These are phyloP conservation scores for Mizuhopecten yessoensis DNA, from an alignment of 1,140 invertebrate species.

Conservation along the genomic window DNA sequence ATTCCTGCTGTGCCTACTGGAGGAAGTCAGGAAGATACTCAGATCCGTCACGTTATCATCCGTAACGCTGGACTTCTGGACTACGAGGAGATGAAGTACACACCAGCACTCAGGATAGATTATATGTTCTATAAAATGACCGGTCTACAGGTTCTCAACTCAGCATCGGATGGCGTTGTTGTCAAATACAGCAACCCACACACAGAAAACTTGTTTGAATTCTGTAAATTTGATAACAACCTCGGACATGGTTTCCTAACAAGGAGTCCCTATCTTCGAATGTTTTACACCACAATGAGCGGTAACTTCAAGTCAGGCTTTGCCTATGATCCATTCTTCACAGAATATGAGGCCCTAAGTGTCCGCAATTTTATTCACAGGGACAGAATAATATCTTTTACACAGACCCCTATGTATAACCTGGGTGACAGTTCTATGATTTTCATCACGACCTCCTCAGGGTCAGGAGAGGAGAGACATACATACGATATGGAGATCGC, in stretches of 20 bases:
- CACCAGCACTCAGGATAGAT: constrained; percentile 96
- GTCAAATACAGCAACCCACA: constrained; percentile 93
- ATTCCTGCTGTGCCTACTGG: constrained; percentile 74
- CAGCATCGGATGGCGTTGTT: constrained; percentile 90
- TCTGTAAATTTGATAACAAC: constrained; percentile 74
- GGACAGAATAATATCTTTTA: constrained; percentile 62
- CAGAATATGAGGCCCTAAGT: constrained; percentile 84
- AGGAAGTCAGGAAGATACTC: constrained; percentile 64
- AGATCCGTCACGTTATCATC: constrained; percentile 74
- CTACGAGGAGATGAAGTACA: constrained; percentile 94
- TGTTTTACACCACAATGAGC: constrained; percentile 73
- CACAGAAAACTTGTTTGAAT: constrained; percentile 78
- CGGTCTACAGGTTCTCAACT: constrained; percentile 65
- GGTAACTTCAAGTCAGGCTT: constrained; percentile 94
- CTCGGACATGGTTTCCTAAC: constrained; percentile 79
- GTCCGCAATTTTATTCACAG: constrained; percentile 77
- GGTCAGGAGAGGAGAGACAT: constrained; percentile 55
- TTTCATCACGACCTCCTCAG: constrained; percentile 66
- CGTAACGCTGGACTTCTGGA: constrained; percentile 93
- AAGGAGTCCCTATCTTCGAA: constrained; percentile 72
- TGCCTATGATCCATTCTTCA: constrained; percentile 94
- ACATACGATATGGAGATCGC: constrained; percentile 70
- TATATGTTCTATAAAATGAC: constrained; percentile 95
- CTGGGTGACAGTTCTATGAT: constrained; percentile 66
- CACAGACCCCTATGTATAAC: constrained; percentile 44